Evolutionary conservation across 2,888 invertebrate species (phyloP), one percentile per base, ranked within the genome.

Genomic region (Cinara cedri): DNA sequence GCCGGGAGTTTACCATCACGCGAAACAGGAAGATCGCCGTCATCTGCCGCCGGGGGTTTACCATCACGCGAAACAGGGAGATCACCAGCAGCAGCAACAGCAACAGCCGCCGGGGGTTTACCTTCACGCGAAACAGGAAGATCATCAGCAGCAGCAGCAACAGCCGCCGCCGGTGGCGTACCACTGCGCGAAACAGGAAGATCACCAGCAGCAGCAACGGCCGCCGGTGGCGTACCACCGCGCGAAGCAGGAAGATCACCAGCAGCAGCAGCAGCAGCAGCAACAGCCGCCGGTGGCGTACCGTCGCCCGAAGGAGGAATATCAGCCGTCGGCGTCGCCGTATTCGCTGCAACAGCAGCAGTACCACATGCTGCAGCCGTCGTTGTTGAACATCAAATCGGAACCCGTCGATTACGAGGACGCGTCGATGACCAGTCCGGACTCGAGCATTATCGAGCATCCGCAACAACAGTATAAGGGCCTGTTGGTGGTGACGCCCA

Each of bases 251-350:
- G n/a, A n/a, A 4, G 44, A 44, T 60, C 51, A 87, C 87, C 88
- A 88, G 88, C 88, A 86, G 85, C 88, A 87, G 87, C 87, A 83
- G 57, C 83, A 83, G 1, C 66, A 60, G 0, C 66, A 75, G 2
- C 75, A 78, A 26, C 72, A 26, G 8, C 71, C 42, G 1, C 55
- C 19, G 9, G 6, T 14, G 13, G 11, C 16, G 2, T 42, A 55
- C 19, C 55, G 34, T 1, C n/a, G n/a, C 19, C 34, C 54, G 42
- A 49, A 19, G 14, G 66, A 34, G 72, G 71, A 34, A 66, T 75
- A 3, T 60, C 60, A 26, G 26, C 63, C 6, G 19, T 34, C 63
- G 1, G 19, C 19, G 63, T 34, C 19, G 42, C 42, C 60, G 14
- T n/a, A 21, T 21, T n/a, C 42, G 4, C 6, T 6, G 42, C 34